Evolutionary conservation across 2,797 vertebrate genomes (phyloP).

Genomic region (Fistularia commersonii): DNA sequence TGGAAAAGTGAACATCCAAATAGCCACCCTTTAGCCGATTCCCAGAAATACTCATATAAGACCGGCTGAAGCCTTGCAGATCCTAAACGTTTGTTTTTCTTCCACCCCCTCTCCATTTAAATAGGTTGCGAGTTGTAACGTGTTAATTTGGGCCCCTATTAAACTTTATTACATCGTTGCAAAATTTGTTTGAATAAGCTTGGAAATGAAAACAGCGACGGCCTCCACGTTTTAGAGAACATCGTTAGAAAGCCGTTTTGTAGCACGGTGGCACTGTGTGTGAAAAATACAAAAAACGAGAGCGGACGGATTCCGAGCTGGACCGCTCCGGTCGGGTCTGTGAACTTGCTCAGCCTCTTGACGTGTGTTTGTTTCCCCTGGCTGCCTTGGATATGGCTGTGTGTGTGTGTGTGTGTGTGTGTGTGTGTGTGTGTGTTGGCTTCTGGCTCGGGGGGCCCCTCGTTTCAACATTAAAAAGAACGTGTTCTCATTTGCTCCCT

Average conservation of each 20-base stretch:
- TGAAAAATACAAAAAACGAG: too few species aligned
- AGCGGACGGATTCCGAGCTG: constrained; percentile 14
- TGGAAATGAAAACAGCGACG: too few species aligned
- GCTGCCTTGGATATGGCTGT: constrained; percentile 8
- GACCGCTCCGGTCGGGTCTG: not conserved
- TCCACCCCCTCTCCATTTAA: not conserved
- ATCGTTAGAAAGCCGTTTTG: too few species aligned
- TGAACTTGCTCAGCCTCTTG: constrained; percentile 21
- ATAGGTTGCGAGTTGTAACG: not conserved
- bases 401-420: too few species aligned
- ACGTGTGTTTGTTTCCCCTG: constrained; percentile 48
- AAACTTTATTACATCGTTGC: not conserved
- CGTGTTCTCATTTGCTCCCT: constrained; percentile 39
- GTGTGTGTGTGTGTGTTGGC: too few species aligned
- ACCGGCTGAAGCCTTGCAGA: constrained; percentile 6
- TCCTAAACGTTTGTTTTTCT: constrained; percentile 4
- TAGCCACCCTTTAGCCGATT: constrained; percentile 18
- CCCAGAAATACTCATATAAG: constrained; percentile 21
- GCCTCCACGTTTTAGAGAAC: too few species aligned
- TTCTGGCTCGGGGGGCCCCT: constrained; percentile 12
- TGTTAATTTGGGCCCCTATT: constrained; percentile 9
- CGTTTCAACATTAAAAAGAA: constrained; percentile 24
- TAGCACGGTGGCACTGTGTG: too few species aligned
- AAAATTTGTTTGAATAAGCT: too few species aligned
- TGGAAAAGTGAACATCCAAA: constrained; percentile 28